Conservation (phyloP, 2,797 vertebrate genomes). For the Myotis findleyi region DNA sequence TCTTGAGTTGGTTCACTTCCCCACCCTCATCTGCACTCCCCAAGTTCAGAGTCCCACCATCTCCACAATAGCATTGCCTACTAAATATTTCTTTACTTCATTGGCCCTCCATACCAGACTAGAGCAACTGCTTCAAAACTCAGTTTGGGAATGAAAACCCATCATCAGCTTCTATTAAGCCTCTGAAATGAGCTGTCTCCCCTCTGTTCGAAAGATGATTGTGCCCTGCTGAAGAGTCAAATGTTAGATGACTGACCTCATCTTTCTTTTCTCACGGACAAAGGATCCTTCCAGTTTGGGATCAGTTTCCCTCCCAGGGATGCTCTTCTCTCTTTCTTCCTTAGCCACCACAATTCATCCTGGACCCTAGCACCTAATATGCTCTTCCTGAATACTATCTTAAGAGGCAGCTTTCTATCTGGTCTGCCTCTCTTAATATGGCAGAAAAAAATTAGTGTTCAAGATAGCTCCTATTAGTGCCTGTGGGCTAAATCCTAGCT, state of each 20-base stretch:
- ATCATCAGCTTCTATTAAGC: neutral
- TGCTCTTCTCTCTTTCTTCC: neutral
- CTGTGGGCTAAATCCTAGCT: neutral
- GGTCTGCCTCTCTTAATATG: neutral
- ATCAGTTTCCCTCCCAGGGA: neutral
- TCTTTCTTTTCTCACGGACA: neutral
- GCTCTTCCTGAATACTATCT: neutral
- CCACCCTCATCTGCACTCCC: neutral
- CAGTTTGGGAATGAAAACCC: neutral
- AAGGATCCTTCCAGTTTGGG: neutral
- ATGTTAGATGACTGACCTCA: neutral
- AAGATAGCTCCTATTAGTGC: neutral
- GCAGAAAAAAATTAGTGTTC: neutral
- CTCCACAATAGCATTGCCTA: rapidly evolving
- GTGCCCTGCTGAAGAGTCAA: neutral
- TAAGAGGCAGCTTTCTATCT: neutral
- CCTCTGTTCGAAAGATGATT: neutral
- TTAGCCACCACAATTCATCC: neutral
- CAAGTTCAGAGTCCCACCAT: neutral
- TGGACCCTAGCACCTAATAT: neutral
- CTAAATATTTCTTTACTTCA: neutral
- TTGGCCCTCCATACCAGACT: neutral
- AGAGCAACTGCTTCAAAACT: neutral
- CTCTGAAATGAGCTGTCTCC: neutral
- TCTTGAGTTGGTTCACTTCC: neutral